Evolutionary conservation across 2,888 invertebrate species (phyloP).

Genomic region (Thelaira solivaga): DNA sequence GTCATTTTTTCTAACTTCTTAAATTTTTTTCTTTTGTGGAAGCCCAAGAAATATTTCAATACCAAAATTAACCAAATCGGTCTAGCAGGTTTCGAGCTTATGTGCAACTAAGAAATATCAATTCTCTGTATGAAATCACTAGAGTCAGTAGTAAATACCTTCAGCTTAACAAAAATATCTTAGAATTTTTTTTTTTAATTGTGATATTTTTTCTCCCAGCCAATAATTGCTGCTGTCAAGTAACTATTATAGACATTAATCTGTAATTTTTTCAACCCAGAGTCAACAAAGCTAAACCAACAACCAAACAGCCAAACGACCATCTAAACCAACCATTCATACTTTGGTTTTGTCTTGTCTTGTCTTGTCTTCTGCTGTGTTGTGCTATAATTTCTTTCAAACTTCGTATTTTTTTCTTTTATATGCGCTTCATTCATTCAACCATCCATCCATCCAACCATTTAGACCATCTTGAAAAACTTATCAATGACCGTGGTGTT

Average conservation of each 20-base stretch:
- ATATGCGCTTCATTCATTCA: conserved; percentile 35
- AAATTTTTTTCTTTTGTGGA: no score
- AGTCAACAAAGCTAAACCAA: neutral
- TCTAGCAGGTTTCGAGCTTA: no score
- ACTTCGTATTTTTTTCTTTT: conserved; percentile 9
- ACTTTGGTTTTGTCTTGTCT: neutral
- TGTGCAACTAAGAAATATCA: no score
- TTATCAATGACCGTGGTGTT: conserved; percentile 46
- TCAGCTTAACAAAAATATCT: no score
- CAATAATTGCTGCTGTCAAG: conserved; percentile 21
- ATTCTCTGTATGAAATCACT: no score
- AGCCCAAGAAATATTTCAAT: no score
- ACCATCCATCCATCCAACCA: conserved; percentile 17
- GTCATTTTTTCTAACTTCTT: no score
- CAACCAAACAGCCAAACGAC: conserved; percentile 4
- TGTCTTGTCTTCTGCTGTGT: conserved; percentile 12
- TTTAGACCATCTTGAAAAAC: conserved; percentile 32
- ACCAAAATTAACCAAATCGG: no score
- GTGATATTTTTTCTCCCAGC: neutral
- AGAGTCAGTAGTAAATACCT: no score
- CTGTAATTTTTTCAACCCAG: conserved; percentile 12
- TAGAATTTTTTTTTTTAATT: no score
- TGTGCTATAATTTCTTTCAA: conserved; percentile 36
- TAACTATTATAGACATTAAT: conserved; percentile 34
- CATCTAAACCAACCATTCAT: conserved; percentile 28